Evolutionary conservation across 2,113 vertebrate genomes (phyloP), one percentile per base, ranked within the genome.

Genomic region (Promerops cafer): DNA sequence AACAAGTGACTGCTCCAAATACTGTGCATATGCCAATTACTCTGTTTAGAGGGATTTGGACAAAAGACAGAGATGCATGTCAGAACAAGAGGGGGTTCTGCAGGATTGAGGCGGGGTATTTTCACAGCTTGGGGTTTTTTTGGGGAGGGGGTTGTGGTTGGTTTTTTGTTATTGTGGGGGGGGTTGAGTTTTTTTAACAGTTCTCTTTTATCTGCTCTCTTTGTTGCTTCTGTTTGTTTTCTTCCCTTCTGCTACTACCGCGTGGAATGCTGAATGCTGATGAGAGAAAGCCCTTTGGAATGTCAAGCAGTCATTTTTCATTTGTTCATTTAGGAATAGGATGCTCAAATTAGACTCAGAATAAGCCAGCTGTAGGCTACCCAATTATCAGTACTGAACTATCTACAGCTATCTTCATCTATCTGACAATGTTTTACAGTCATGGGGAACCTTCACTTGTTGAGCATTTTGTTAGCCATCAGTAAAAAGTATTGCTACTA

Each of bases 281-380:
- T 93, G 87, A 95, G 75, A 53, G 72, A 65, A 83, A 83, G 65
- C 52, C 82, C 75, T 95, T 86, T n/a, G 42, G 91, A 95, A 93
- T 85, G 61, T 85, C 56, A 93, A 69, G 39, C 57, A 79, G 89
- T 97, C 89, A 59, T 78, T 96, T 94, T 96, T 86, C 65, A 90
- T 95, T 87, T 87, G 33, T 50, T 91, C 42, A n/a, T 96, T 76
- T 87, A 74, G 61, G 72, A 93, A 72, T 35, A 50, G 79, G 66
- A 64, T 77, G 75, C 28, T 47, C 30, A 89, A 78, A 90, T 15
- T 56, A 54, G 33, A 64, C 49, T 94, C 31, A 3, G 70, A 94
- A 66, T 57, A 91, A 84, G 61, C 57, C 83, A 85, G 74, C 83
- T 91, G 47, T 59, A 87, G 83, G 69, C 86, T 84, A 92, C 60